A percentile compares a stretch with the other conserved stretches of the same genome.
These are phyloP conservation scores for Bungarus multicinctus DNA, from an alignment of 2,113 vertebrate genomes.

Conservation along the genomic window DNA sequence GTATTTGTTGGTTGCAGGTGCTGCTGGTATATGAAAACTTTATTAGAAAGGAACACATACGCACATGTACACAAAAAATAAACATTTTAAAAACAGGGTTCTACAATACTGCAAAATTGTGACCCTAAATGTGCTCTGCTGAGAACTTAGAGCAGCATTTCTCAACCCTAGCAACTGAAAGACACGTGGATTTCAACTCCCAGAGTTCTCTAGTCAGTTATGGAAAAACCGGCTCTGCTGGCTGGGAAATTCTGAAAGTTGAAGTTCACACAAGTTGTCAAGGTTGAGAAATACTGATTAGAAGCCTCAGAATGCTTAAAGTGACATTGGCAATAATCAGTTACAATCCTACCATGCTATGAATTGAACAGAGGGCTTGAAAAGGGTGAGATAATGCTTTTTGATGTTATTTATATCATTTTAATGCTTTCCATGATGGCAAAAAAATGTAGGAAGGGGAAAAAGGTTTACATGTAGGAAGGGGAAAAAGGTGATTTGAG, in stretches of 20 bases:
- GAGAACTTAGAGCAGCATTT: neutral
- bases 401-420: neutral
- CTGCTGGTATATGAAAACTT: conserved; percentile 61
- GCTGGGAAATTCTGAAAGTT: neutral
- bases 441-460: neutral
- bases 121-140: neutral
- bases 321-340: conserved; percentile 42
- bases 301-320: conserved; percentile 39
- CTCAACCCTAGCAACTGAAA: neutral
- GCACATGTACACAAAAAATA: neutral
- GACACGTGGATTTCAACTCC: neutral
- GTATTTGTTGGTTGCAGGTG: conserved; percentile 54
- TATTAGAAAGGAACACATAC: conserved; percentile 51
- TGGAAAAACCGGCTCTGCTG: neutral
- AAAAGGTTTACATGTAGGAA: neutral
- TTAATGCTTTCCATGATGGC: neutral
- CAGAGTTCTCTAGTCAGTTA: neutral
- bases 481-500: neutral
- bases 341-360: conserved; percentile 29
- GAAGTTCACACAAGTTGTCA: neutral
- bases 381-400: conserved; percentile 29
- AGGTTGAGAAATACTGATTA: neutral
- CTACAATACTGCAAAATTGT: conserved; percentile 19
- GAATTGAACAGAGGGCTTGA: conserved; percentile 19
- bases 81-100: neutral